Conservation (phyloP, 2,113 vertebrate species). For the Malurus alboscapulatus region DNA sequence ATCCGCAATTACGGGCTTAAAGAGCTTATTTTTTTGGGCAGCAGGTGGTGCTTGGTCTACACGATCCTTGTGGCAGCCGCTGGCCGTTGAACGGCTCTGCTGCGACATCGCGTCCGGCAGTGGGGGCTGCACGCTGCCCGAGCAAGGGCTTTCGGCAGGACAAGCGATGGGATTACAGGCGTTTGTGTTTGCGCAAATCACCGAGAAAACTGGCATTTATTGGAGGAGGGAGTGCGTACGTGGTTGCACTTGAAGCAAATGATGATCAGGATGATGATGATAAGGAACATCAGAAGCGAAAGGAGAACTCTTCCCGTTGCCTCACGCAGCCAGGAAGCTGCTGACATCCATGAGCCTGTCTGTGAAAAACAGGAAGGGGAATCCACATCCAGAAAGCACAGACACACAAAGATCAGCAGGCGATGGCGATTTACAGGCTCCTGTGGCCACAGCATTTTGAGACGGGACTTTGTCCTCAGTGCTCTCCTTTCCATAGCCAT, state of each 20-base stretch:
- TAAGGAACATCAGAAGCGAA: neutral
- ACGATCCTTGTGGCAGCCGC: rapidly evolving
- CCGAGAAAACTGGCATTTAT: neutral
- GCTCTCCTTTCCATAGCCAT: neutral
- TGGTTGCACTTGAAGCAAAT: neutral
- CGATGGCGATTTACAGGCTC: neutral
- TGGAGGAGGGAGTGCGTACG: neutral
- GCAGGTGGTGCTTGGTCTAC: slow-evolving; percentile 10
- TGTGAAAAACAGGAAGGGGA: neutral
- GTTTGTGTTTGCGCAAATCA: neutral
- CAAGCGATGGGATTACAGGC: neutral
- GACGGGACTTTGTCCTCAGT: neutral
- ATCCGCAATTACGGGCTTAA: neutral
- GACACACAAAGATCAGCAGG: neutral
- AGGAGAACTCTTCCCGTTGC: neutral
- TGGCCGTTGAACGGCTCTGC: rapidly evolving
- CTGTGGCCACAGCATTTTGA: neutral
- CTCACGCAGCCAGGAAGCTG: neutral
- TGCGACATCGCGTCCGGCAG: rapidly evolving
- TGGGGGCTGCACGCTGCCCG: neutral
- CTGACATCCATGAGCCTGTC: neutral
- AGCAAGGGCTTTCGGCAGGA: neutral
- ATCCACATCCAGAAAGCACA: neutral
- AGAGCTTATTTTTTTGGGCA: neutral
- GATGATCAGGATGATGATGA: neutral